Evolutionary conservation across 1,140 invertebrate genomes (phyloP).

Genomic region (Drosophila pseudoananassae): DNA sequence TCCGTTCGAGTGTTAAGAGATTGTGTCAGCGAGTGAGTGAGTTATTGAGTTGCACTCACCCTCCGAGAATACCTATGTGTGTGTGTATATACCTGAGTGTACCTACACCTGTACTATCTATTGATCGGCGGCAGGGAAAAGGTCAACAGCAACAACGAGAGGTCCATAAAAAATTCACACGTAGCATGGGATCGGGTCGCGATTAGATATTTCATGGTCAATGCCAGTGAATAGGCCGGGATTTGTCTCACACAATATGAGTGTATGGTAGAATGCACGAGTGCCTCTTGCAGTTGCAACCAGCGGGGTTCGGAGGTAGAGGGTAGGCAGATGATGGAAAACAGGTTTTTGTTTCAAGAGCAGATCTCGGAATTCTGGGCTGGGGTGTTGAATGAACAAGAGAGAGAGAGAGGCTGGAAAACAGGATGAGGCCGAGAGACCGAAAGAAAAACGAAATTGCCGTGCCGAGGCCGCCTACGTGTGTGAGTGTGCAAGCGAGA

Average conservation of each 20-base stretch:
- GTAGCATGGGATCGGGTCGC: conserved; percentile 36
- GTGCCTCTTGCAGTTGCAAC: conserved; percentile 40
- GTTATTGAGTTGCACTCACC: conserved; percentile 26
- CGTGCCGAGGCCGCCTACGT: conserved; percentile 17
- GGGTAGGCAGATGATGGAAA: conserved; percentile 47
- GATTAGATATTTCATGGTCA: conserved; percentile 74
- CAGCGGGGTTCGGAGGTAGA: conserved; percentile 1
- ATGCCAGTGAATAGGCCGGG: conserved; percentile 65
- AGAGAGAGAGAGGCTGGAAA: conserved; percentile 44
- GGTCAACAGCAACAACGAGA: conserved; percentile 71
- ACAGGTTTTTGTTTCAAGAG: conserved; percentile 69
- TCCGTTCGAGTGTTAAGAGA: conserved; percentile 48
- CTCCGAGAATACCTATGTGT: not conserved
- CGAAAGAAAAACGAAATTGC: conserved; percentile 65
- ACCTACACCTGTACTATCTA: conserved; percentile 22
- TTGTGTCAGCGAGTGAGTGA: conserved; percentile 29
- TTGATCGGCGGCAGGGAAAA: conserved; percentile 46
- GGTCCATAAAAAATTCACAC: conserved; percentile 68
- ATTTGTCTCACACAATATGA: conserved; percentile 26
- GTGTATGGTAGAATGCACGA: conserved; percentile 7
- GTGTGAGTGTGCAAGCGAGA: conserved; percentile 54
- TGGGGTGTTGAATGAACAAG: conserved; percentile 45
- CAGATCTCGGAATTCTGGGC: conserved; percentile 52
- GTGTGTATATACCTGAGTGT: conserved; percentile 25
- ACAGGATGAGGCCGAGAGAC: conserved; percentile 48